Conservation (phyloP, 2,113 vertebrate genomes). For the Sinocyclocheilus grahami region DNA sequence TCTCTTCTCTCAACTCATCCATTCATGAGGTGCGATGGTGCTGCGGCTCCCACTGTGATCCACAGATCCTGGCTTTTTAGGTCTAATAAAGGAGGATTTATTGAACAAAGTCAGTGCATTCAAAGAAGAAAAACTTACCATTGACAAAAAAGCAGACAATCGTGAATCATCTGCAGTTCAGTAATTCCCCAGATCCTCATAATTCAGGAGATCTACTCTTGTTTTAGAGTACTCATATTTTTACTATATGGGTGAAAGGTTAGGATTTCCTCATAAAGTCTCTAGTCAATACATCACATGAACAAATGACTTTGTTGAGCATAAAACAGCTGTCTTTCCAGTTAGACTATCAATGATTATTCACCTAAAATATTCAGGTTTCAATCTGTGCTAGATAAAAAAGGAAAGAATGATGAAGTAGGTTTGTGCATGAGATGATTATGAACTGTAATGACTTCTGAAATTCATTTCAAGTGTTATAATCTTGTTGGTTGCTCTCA, state of each 20-base stretch:
- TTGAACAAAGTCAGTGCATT: neutral
- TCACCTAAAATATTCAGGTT: neutral
- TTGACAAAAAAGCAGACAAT: neutral
- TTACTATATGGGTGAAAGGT: conserved; percentile 23
- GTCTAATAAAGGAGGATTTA: conserved; percentile 41
- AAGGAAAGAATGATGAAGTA: neutral
- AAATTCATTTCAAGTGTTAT: neutral
- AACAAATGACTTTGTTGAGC: neutral
- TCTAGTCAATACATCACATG: conserved; percentile 8
- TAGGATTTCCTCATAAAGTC: conserved; percentile 30
- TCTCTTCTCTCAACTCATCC: conserved; percentile 49
- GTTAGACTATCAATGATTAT: conserved; percentile 18
- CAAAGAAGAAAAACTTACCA: conserved; percentile 32
- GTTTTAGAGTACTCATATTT: neutral
- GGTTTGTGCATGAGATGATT: neutral
- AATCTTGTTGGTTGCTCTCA: conserved; percentile 29
- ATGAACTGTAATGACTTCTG: neutral
- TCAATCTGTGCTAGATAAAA: neutral
- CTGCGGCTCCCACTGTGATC: conserved; percentile 24
- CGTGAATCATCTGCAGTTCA: conserved; percentile 21
- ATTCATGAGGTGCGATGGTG: conserved; percentile 54
- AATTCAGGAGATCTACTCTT: neutral
- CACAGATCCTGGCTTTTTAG: conserved; percentile 13
- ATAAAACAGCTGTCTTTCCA: neutral
- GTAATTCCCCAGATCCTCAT: neutral